These are phyloP conservation scores for Strongylocentrotus purpuratus DNA, from an alignment of 35 echinoderm and acorn worm genomes.

Conservation along the genomic window DNA sequence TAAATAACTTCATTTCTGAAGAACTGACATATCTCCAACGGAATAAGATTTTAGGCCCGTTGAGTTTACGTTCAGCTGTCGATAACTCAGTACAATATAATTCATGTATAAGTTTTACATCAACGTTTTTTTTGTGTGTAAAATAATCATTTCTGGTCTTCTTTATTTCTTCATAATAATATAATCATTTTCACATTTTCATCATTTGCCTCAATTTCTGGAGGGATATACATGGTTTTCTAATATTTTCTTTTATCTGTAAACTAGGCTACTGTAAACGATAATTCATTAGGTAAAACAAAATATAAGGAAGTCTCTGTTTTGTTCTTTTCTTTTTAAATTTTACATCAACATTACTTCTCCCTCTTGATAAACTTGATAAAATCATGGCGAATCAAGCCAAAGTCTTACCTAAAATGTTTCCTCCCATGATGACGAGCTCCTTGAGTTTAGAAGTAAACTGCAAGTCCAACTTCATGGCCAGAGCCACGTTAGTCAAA, in stretches of 20 bases:
- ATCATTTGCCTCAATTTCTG: no score
- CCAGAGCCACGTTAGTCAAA: conserved; percentile 88
- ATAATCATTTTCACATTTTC: no score
- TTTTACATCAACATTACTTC: background rate
- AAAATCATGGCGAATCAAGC: background rate
- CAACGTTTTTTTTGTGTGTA: no score
- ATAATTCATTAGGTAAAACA: no score
- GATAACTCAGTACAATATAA: background rate
- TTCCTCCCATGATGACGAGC: conserved; percentile 91
- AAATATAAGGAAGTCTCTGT: no score
- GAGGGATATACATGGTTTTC: no score
- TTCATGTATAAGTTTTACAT: background rate
- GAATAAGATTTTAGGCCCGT: background rate
- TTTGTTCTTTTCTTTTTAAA: no score
- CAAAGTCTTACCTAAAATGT: conserved; percentile 69
- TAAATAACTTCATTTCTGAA: background rate
- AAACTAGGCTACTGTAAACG: no score
- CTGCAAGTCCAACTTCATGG: conserved; percentile 79
- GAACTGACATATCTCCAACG: background rate
- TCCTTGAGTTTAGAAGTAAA: conserved; percentile 86
- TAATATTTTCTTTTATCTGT: no score
- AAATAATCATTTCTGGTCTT: no score
- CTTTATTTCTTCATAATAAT: no score
- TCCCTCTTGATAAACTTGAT: background rate
- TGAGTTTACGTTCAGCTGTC: background rate